Conservation (phyloP, 53 echinoderm and acorn worm species). For the Mesocentrotus franciscanus region DNA sequence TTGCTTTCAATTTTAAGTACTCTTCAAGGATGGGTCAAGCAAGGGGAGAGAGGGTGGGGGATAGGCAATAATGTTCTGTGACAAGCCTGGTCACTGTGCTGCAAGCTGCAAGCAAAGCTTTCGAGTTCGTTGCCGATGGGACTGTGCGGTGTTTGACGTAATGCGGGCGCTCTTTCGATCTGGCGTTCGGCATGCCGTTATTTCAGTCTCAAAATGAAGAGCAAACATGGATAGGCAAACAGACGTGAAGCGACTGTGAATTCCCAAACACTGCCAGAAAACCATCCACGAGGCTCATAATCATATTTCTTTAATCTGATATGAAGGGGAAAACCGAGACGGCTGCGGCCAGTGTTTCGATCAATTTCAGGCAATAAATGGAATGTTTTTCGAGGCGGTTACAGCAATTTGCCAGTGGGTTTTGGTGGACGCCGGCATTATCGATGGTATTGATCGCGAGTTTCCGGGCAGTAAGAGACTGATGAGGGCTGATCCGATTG, state of each 20-base stretch:
- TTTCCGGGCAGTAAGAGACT: constrained; percentile 56
- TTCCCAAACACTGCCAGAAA: background rate
- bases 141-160: constrained; percentile 15
- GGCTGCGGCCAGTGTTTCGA: constrained; percentile 37
- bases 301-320: constrained; percentile 45
- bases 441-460: constrained; percentile 64
- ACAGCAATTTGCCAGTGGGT: constrained; percentile 58
- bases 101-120: background rate
- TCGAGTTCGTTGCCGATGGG: background rate
- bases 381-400: constrained; percentile 45
- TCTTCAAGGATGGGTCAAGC: constrained; percentile 7
- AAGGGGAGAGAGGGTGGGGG: background rate
- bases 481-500: constrained; percentile 58
- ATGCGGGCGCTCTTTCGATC: constrained; percentile 68
- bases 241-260: constrained; percentile 30
- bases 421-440: constrained; percentile 56
- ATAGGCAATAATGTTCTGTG: background rate
- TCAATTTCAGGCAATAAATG: constrained; percentile 55
- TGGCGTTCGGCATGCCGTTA: constrained; percentile 18
- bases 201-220: background rate
- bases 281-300: constrained; percentile 19
- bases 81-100: background rate
- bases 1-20: background rate
- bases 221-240: constrained; percentile 49
- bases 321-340: background rate